Evolutionary conservation across 2,888 invertebrate genomes (phyloP).

Genomic region (Noctua janthina): DNA sequence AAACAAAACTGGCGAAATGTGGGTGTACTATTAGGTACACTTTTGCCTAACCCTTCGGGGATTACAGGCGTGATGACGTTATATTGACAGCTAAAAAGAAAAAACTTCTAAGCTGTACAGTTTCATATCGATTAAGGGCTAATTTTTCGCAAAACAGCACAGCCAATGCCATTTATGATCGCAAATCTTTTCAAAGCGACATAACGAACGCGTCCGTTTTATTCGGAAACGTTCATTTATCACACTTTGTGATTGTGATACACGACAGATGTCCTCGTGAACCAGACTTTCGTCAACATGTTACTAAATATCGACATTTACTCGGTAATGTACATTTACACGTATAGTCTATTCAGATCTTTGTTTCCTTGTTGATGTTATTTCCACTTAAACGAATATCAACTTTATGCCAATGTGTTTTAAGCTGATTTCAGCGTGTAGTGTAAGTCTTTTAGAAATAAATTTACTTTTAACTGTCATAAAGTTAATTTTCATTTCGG

Average conservation of each 20-base stretch:
- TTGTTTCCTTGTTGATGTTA: neutral
- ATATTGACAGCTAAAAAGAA: too few species aligned
- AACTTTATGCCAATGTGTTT: neutral
- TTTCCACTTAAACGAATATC: neutral
- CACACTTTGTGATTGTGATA: constrained; percentile 40
- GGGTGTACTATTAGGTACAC: too few species aligned
- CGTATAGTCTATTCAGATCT: neutral
- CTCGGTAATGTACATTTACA: neutral
- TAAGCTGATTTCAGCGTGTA: neutral
- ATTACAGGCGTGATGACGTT: too few species aligned
- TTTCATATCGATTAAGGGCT: neutral
- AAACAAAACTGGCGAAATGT: too few species aligned
- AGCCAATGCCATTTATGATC: neutral
- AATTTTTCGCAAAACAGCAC: neutral
- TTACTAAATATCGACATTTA: constrained; percentile 28
- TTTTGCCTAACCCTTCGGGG: too few species aligned
- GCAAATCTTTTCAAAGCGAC: constrained; percentile 16
- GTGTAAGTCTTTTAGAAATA: neutral
- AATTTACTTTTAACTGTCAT: neutral
- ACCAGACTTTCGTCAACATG: constrained; percentile 18
- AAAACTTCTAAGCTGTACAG: neutral
- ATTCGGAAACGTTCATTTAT: constrained; percentile 45
- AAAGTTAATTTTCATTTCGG: neutral
- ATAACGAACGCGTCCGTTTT: constrained; percentile 14
- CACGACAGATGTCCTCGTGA: constrained; percentile 29